A percentile compares a stretch with the other conserved stretches of the same genome.
Evolutionary conservation across 2,888 invertebrate genomes (phyloP).

Genomic region (Hyles lineata): DNA sequence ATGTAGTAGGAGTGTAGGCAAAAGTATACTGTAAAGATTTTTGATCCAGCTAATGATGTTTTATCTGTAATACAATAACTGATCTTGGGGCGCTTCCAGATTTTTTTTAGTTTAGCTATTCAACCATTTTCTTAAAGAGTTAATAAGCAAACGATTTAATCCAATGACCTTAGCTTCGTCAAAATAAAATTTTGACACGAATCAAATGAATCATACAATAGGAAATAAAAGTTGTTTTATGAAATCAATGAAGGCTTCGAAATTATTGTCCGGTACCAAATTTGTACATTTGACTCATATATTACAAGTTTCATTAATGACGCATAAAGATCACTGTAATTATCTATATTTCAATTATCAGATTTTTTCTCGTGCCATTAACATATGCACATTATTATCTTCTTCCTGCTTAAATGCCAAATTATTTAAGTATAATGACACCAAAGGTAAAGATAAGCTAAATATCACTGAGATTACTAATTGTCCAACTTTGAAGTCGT

Average conservation of each 20-base stretch:
- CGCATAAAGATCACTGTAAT: neutral
- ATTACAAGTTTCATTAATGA: neutral
- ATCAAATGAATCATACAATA: neutral
- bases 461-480: neutral
- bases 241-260: slow-evolving; percentile 13
- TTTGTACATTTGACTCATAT: slow-evolving; percentile 9
- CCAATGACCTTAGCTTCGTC: no score
- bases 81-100: no score
- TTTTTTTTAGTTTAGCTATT: no score
- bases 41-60: no score
- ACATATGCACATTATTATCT: slow-evolving; percentile 10
- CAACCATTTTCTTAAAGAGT: no score
- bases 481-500: neutral
- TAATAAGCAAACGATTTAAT: no score
- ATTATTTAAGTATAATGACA: neutral
- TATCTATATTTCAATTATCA: neutral
- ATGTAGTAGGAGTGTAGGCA: no score
- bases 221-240: slow-evolving; percentile 25
- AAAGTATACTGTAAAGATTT: no score
- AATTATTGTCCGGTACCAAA: neutral
- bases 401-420: slow-evolving; percentile 25
- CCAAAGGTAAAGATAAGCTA: neutral
- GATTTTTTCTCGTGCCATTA: slow-evolving; percentile 11
- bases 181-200: neutral
- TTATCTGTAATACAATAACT: no score